These are phyloP conservation scores for Pygoscelis antarcticus DNA, from an alignment of 2,113 vertebrate genomes.

Conservation along the genomic window DNA sequence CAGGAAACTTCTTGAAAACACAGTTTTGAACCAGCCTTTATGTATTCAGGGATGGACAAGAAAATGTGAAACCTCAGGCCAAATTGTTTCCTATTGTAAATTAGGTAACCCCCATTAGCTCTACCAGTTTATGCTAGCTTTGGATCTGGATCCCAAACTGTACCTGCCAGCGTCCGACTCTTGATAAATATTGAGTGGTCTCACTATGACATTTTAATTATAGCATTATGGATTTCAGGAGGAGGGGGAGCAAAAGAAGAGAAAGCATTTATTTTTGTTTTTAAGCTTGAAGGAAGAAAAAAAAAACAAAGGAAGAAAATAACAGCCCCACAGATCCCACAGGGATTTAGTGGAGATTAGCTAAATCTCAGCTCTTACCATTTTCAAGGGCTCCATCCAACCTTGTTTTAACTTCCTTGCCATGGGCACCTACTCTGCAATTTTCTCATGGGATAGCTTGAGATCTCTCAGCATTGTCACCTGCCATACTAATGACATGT, in stretches of 20 bases:
- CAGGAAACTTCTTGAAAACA: background rate
- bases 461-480: background rate
- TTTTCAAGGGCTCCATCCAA: background rate
- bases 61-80: slow-evolving; percentile 43
- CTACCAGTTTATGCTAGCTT: background rate
- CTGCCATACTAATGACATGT: background rate
- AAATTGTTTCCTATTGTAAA: slow-evolving; percentile 16
- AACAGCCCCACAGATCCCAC: background rate
- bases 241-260: slow-evolving; percentile 5
- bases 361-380: background rate
- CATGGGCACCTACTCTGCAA: background rate
- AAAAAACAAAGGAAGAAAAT: background rate
- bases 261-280: slow-evolving; percentile 2
- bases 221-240: slow-evolving; percentile 62
- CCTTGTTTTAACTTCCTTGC: background rate
- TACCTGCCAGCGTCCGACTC: slow-evolving; percentile 11
- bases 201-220: slow-evolving; percentile 69
- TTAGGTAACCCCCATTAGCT: background rate
- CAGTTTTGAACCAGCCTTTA: background rate
- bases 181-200: slow-evolving; percentile 65
- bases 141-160: slow-evolving; percentile 33
- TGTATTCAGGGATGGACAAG: background rate
- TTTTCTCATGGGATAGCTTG: background rate
- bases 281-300: background rate
- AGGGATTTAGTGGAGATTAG: background rate